Conservation (phyloP, 2,113 vertebrate genomes). For the Boleophthalmus pectinirostris region DNA sequence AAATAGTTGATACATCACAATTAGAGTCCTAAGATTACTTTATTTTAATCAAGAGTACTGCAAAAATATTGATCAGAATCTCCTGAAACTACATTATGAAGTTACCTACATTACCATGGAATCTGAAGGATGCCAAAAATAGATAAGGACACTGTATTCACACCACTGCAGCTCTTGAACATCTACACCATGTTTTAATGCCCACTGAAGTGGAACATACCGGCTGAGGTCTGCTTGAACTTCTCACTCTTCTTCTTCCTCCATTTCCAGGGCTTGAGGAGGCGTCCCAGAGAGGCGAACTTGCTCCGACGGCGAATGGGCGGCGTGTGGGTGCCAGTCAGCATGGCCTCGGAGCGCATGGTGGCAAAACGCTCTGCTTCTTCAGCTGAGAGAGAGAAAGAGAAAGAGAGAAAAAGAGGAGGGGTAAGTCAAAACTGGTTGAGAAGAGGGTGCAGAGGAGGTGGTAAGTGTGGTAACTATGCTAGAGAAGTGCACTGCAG, state of each 20-base stretch:
- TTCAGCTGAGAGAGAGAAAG: slow-evolving; percentile 80
- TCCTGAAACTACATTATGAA: background rate
- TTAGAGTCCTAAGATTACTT: no score
- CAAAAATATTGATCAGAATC: no score
- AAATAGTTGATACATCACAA: no score
- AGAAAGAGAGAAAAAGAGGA: background rate
- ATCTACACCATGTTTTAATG: background rate
- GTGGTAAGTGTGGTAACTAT: slow-evolving; percentile 12
- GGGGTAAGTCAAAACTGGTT: slow-evolving; percentile 4
- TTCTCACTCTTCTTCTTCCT: slow-evolving; percentile 99
- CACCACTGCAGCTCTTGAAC: background rate
- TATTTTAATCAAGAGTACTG: no score
- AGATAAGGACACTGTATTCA: background rate
- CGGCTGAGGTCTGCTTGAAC: slow-evolving; percentile 97
- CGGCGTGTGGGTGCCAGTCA: slow-evolving; percentile 92
- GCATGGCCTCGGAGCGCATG: slow-evolving; percentile 92
- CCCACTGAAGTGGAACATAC: slow-evolving; percentile 66
- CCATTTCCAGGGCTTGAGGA: slow-evolving; percentile 99
- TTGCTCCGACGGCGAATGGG: slow-evolving; percentile 94
- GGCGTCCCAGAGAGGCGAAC: slow-evolving; percentile 90
- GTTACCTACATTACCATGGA: background rate
- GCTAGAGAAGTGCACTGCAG: slow-evolving; percentile 32
- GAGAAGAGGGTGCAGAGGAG: slow-evolving; percentile 33
- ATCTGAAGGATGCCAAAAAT: background rate
- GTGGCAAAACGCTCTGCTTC: slow-evolving; percentile 95